Evolutionary conservation across 2,113 vertebrate species (phyloP), one percentile per base, ranked within the genome.

Genomic region (Proteles cristata): DNA sequence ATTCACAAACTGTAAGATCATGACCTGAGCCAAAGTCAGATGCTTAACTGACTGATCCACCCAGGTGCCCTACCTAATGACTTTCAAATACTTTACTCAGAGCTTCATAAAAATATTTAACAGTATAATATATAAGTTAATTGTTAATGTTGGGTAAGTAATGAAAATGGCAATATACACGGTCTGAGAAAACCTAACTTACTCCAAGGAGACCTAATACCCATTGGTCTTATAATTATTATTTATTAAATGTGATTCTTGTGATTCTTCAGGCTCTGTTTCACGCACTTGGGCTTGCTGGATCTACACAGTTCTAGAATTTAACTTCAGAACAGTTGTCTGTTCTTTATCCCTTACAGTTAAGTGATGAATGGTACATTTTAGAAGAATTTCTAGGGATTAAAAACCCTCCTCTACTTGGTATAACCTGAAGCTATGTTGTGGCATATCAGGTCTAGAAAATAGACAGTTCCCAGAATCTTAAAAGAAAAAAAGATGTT

Each of bases 71-170:
- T 71, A 65, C 19, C 14, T 69, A 68, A 65, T 88, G 31, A 45
- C 33, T 94, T 83, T 87, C 16, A 79, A 4, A 85, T 96, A 55
- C 43, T 82, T 92, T 66, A 89, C 11, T 90, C 48, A 74, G 31
- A 82, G 15, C 79, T 92, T 90, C n/a, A 90, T 79, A 80, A 74
- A 90, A 80, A 65, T 87, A 39, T 88, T 92, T 55, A 83, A 50
- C 94, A 82, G 95, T 88, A 48, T 79, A 83, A 43, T 80, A 69
- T 28, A 26, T 86, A 77, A 25, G 65, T 86, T 79, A 89, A 31
- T 82, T 69, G 96, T 88, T 83, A 69, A 35, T 92, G 33, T 90
- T 58, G 90, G 25, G 4, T 73, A 23, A 90, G n/a, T 89, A 19
- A 65, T 88, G 25, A 85, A 71, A 96, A 69, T 74, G 48, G 8